Base-by-base conservation (phyloP, 1,140 invertebrate genomes). In the Pseudomyrmex dendroicus region DNA sequence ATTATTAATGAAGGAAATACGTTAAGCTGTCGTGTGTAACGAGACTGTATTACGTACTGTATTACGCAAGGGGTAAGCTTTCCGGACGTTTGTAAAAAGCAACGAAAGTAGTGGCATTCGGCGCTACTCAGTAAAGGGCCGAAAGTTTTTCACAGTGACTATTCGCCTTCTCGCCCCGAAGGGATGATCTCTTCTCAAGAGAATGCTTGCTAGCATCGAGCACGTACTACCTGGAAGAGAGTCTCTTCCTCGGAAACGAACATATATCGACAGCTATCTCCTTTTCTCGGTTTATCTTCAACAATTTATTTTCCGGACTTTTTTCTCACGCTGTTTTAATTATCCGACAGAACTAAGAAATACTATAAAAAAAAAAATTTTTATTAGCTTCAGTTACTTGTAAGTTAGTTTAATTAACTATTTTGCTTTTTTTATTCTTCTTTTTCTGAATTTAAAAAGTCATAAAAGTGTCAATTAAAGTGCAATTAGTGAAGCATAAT, bases 161-260 rank as follows among this genome's bases (percentile, higher is more conserved):
- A 56, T 46, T 82, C 48, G 59, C 54, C 56, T 59, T 80, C 56
- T 80, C 20, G 52, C 61, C 44, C 48, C 63, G 63, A 85, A 78
- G 61, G 35, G 82, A 77, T 62, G 78, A 86, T 72, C 73, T 63
- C 78, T 83, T 52, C 52, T 76, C 67, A 57, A 83, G 66, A 77
- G 74, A 86, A 83, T 77, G 54, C 82, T 77, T 77, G 25, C 77
- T 44, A 73, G 77, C 35, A 17, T 57, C 48, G 63, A 77, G 50
- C 74, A 77, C 74, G 74, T 77, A 77, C 50, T 22, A 68, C 17
- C 52, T 77, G 13, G 35, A 46, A 77, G 13, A 56, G 35, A 9
- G 35, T 68, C 35, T 50, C 17, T 46, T 12, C 46, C 74, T 67
- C 46, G 35, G 17, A 10, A 7, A 17, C 5, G 63, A 57, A 77